These are phyloP conservation scores for Diachasmimorpha longicaudata DNA, from an alignment of 1,140 invertebrate species.

Conservation along the genomic window DNA sequence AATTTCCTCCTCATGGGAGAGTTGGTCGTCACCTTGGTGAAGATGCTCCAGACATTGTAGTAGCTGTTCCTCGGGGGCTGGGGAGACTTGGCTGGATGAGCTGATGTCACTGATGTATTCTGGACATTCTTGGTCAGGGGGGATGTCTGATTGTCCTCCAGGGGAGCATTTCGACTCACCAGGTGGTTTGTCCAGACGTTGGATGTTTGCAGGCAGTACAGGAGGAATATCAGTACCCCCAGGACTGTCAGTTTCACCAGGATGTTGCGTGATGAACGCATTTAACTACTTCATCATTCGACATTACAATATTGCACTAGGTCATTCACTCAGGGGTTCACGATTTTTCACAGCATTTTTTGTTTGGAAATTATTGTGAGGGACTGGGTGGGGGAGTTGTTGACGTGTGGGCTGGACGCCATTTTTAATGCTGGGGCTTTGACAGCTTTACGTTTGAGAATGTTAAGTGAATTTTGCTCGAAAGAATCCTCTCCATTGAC, in stretches of 20 bases:
- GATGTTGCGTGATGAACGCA: slow-evolving; percentile 54
- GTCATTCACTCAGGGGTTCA: too few relatives aligned
- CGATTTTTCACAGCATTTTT: background rate
- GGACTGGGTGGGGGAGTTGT: too few relatives aligned
- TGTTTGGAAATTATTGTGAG: too few relatives aligned
- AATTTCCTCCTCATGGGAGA: slow-evolving; percentile 69
- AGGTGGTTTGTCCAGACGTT: slow-evolving; percentile 39
- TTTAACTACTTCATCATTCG: slow-evolving; percentile 42
- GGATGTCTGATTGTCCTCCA: slow-evolving; percentile 34
- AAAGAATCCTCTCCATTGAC: too few relatives aligned
- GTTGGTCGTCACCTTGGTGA: slow-evolving; percentile 68
- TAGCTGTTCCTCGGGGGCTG: background rate
- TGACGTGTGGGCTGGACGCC: too few relatives aligned
- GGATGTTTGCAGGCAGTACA: slow-evolving; percentile 51
- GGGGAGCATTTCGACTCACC: slow-evolving; percentile 19
- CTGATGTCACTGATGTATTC: background rate
- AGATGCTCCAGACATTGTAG: slow-evolving; percentile 65
- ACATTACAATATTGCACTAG: background rate
- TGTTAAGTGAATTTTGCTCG: too few relatives aligned
- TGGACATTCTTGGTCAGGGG: slow-evolving; percentile 14
- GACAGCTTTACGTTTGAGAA: too few relatives aligned
- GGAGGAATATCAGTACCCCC: slow-evolving; percentile 39
- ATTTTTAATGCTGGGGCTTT: too few relatives aligned
- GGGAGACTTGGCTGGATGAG: background rate
- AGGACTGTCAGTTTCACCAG: slow-evolving; percentile 44